phyloP scores from a whole-genome alignment of 2,797 vertebrate genomes.

The Molossus alvarezi region DNA sequence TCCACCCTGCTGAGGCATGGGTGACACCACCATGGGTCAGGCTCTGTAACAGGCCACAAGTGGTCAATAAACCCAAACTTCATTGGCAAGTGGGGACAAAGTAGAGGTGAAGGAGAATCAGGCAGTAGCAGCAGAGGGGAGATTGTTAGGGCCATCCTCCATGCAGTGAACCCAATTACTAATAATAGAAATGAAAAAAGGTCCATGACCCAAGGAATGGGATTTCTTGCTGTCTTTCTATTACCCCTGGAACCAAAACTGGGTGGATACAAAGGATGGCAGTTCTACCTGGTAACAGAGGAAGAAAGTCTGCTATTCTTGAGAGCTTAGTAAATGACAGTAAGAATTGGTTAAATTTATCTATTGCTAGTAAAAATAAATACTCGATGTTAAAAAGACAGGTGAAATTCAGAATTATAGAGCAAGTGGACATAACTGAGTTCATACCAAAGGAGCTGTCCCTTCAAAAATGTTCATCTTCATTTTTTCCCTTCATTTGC shows the following conservation, averaged over 20 bases:
- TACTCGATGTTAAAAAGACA: constrained; percentile 44
- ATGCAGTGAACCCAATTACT: not conserved
- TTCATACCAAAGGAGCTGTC: constrained; percentile 27
- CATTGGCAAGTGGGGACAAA: constrained; percentile 64
- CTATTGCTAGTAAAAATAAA: constrained; percentile 72
- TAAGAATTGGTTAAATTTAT: constrained; percentile 7
- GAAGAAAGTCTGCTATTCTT: not conserved
- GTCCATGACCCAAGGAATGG: not conserved
- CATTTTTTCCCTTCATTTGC: constrained; percentile 30
- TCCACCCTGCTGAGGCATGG: constrained; percentile 10
- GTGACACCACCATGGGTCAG: constrained; percentile 74
- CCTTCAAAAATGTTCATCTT: constrained; percentile 44
- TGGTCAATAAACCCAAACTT: constrained; percentile 74
- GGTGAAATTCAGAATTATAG: constrained; percentile 9
- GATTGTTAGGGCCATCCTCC: constrained; percentile 59
- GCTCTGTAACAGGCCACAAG: constrained; percentile 76
- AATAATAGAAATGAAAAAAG: constrained; percentile 77
- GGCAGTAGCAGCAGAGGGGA: constrained; percentile 55
- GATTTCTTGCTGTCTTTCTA: not conserved
- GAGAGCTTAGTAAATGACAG: not conserved
- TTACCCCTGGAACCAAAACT: not conserved
- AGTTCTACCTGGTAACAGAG: constrained; percentile 11
- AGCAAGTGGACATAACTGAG: constrained; percentile 41
- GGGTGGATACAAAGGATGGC: constrained; percentile 4
- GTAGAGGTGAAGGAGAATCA: not conserved